Conservation (phyloP, 92 coral and sea anemone genomes). For the Phymanthus crucifer region DNA sequence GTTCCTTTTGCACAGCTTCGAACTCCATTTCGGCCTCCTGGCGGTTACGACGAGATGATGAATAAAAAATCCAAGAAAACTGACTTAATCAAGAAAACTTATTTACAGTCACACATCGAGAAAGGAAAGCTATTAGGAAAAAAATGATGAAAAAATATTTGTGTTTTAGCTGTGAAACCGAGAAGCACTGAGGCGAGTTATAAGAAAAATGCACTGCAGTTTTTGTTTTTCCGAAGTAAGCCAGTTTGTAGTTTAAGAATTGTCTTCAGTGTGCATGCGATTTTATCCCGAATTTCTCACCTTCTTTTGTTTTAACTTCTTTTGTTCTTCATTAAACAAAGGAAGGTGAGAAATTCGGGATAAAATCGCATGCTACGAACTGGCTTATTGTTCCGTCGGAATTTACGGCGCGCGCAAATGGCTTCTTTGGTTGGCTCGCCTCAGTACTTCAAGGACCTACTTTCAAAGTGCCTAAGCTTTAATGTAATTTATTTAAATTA, state of each 20-base stretch:
- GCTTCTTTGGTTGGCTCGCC: not conserved
- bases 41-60: constrained; percentile 30
- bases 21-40: constrained; percentile 67
- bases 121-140: not conserved
- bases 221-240: too few species aligned
- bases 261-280: too few species aligned
- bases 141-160: not conserved
- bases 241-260: too few species aligned
- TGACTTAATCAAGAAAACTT: not conserved
- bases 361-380: too few species aligned
- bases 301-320: too few species aligned
- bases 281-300: too few species aligned
- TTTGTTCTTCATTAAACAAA: too few species aligned
- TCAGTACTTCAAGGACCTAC: constrained; percentile 6
- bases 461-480: not conserved
- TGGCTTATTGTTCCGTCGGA: too few species aligned
- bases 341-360: too few species aligned
- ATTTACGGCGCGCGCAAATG: not conserved
- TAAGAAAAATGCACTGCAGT: not conserved
- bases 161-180: not conserved
- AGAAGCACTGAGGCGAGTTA: constrained; percentile 4
- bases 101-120: not conserved
- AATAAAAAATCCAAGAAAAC: not conserved
- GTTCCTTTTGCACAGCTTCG: constrained; percentile 71
- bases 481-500: not conserved